These are phyloP conservation scores for Drosophila bifasciata DNA, from an alignment of 1,140 invertebrate species.

Conservation along the genomic window DNA sequence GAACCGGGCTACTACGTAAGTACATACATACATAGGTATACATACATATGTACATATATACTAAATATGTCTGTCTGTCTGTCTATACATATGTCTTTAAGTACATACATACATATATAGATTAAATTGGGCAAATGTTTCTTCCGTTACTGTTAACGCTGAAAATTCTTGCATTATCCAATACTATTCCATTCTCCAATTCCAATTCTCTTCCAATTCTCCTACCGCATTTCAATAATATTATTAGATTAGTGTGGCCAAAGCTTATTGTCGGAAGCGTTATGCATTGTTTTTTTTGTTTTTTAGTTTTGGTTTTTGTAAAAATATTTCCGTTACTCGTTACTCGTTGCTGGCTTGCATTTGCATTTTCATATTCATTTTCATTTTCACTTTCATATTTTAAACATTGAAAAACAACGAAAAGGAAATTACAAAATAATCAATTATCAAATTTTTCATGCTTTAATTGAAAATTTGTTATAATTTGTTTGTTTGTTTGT, in stretches of 20 bases:
- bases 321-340: constrained; percentile 36
- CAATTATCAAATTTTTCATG: constrained; percentile 17
- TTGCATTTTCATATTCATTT: constrained; percentile 2
- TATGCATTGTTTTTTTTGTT: constrained; percentile 68
- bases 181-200: constrained; percentile 19
- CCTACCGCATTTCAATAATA: constrained; percentile 22
- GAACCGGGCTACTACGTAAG: constrained; percentile 52
- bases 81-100: constrained; percentile 44
- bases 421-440: constrained; percentile 16
- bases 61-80: background rate
- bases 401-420: constrained; percentile 26
- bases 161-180: constrained; percentile 59
- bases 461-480: constrained; percentile 17
- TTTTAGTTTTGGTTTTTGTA: constrained; percentile 30
- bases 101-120: constrained; percentile 41
- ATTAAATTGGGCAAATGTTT: constrained; percentile 59
- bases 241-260: constrained; percentile 67
- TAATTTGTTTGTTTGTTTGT: background rate
- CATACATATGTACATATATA: constrained; percentile 14
- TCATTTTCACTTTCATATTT: constrained; percentile 4
- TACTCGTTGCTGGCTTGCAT: constrained; percentile 28
- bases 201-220: constrained; percentile 34
- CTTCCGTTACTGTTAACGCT: constrained; percentile 43
- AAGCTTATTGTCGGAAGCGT: constrained; percentile 82
- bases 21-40: constrained; percentile 32